Evolutionary conservation across 2,888 invertebrate species (phyloP), one percentile per base, ranked within the genome.

Genomic region (Phaedon cochleariae): DNA sequence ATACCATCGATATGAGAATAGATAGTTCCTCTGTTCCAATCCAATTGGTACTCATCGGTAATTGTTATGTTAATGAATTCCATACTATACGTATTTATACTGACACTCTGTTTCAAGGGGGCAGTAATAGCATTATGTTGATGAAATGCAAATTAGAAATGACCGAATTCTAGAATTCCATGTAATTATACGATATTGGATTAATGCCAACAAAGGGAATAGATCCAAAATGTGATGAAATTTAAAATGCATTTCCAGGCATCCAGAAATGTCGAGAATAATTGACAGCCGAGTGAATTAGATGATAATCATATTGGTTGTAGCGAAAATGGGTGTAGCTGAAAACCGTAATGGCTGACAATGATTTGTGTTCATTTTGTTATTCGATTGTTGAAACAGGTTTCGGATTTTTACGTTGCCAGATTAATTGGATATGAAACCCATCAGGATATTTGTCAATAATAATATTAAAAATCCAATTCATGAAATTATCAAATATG

Each of bases 271-370:
- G 46, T 57, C 51, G 34, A 60, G 51, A 58, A 59, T 61, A 58
- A 67, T 63, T 59, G 61, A 67, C 57, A 61, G 53, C 60, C 49
- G 59, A 53, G 58, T 61, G 60, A 64, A 67, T 67, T 64, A 62
- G 62, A 59, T 64, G 52, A 67, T 60, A 64, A 64, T 61, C 37
- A 54, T 64, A 59, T 67, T 64, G 62, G 45, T 41, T 55, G 41
- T 53, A 64, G 54, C 59, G 51, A 54, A 61, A 64, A 59, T 58
- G 51, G 53, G n/a, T 57, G 21, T 26, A 45, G 52, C 41, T 54
- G 34, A 51, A 63, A 52, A 57, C 46, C 52, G 55, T 60, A 66
- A 57, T 46, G 51, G 34, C 31, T 57, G 66, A 60, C 53, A 60
- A 46, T 59, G 55, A 59, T 62, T 62, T 61, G 64, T 57, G 63